phyloP scores from a whole-genome alignment of 2,113 vertebrate species.

The Numida meleagris region DNA sequence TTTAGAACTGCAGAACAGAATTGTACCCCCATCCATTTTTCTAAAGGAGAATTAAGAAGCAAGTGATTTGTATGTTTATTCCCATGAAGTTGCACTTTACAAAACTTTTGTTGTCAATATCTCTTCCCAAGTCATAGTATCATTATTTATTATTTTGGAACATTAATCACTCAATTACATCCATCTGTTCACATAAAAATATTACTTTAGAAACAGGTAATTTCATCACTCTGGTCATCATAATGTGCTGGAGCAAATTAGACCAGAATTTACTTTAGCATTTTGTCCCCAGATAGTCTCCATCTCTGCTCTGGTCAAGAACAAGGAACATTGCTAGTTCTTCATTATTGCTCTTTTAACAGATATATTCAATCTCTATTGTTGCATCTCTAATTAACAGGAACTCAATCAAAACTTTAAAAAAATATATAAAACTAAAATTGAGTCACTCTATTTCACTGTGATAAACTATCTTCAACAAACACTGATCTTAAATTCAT shows the following conservation, averaged over 20 bases:
- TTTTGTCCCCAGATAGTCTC: not conserved
- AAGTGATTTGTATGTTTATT: not conserved
- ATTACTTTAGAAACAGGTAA: not conserved
- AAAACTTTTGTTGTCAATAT: not conserved
- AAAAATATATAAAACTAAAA: not conserved
- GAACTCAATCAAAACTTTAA: not conserved
- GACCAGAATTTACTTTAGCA: not conserved
- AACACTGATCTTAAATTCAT: slow-evolving; percentile 23
- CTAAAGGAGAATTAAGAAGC: not conserved
- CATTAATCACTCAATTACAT: not conserved
- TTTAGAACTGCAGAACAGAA: not conserved
- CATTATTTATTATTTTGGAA: not conserved
- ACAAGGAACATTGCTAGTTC: not conserved
- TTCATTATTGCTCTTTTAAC: not conserved
- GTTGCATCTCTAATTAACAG: not conserved
- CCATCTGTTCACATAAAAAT: not conserved
- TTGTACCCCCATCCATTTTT: not conserved
- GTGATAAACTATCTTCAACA: not conserved
- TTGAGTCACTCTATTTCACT: not conserved
- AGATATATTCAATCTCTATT: not conserved
- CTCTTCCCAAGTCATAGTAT: not conserved
- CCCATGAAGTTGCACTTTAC: not conserved
- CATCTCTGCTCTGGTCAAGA: not conserved
- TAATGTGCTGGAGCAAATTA: not conserved
- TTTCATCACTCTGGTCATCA: not conserved